Base-by-base conservation (phyloP, 1,140 invertebrate species). In the Glomeris maerens region DNA sequence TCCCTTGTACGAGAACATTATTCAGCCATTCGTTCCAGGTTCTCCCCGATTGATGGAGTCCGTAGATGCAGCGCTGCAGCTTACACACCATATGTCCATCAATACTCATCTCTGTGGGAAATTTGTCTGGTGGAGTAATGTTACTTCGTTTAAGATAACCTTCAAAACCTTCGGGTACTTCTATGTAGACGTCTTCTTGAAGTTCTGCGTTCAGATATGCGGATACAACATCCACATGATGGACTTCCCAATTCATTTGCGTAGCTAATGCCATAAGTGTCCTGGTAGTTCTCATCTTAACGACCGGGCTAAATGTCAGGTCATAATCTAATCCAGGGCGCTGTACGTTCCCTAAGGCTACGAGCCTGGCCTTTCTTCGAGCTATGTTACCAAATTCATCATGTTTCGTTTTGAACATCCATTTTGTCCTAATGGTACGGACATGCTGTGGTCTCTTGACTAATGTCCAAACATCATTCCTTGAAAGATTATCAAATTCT, bases 171-270 rank as follows among this genome's bases (percentile, higher is more conserved):
- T 55, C 31, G 27, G 66, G 66, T 51, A 59, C 55, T 49, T 58
- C 52, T 56, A 68, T 61, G 41, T 66, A 70, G 2, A 71, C 62
- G 7, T 68, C 61, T 54, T 63, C 62, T 36, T 65, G 41, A 21
- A 70, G 42, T 36, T 57, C 52, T 3, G 62, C 63, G 52, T 69
- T 50, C 4, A 70, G 55, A 56, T 67, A 57, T 63, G 54, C 54
- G 54, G 58, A 58, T 62, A 46, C 50, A 49, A 59, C 62, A 55
- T 52, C 64, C 56, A 52, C 58, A 51, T 69, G 57, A 44, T 52
- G 17, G 54, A 69, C 50, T n/a, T 55, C 2, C 20, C 59, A 52
- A 40, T 62, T 52, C 20, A 58, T 21, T 40, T 49, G 44, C 2
- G 60, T 62, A 10, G 60, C 57, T 21, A 65, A 0, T 13, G 61